Base-by-base conservation (phyloP, 2,888 invertebrate genomes). In the Lasioglossum morio region DNA sequence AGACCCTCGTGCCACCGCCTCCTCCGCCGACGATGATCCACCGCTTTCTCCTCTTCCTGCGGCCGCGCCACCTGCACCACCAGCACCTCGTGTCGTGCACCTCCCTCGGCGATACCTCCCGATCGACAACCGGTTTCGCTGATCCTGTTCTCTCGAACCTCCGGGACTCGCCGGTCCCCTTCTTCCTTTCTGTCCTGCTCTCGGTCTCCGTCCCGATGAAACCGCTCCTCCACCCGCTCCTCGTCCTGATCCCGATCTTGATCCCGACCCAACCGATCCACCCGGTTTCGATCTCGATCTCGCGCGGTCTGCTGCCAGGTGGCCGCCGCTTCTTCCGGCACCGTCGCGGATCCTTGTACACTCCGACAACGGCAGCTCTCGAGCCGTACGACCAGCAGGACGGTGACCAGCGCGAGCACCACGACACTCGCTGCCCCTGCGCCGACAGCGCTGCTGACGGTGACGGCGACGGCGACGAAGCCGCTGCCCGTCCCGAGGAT, bases 51-150 rank as follows among this genome's bases (percentile, higher is more conserved):
- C 81, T 88, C 87, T 91, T 92, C 72, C 79, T 89, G 74, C 85
- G 79, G 75, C 84, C 89, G 80, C 91, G 89, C 91, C 91, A 91
- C 91, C 89, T 88, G 91, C 87, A 83, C 83, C 86, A 53, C 77
- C 79, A 75, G n/a, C 77, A 76, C 77, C 83, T 87, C 76, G 80
- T 84, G 46, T 53, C 63, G 37, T 63, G 43, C 63, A 72, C 60
- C 69, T 34, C 34, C 37, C 69, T 69, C 69, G 69, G 23, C 69
- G 69, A 69, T 34, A 63, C 30, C 63, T 30, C 19, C 57, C 4
- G 57, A 12, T 1, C 4, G n/a, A 7, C 63, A 30, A 63, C 34
- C 57, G 72, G 19, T 79, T 30, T 72, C 66, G 77, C 12, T 12
- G 57, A 57, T 57, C 57, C 57, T n/a, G n/a, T n/a, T 34, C 46